phyloP scores from a whole-genome alignment of 2,888 invertebrate genomes.

The Pollenia angustigena region DNA sequence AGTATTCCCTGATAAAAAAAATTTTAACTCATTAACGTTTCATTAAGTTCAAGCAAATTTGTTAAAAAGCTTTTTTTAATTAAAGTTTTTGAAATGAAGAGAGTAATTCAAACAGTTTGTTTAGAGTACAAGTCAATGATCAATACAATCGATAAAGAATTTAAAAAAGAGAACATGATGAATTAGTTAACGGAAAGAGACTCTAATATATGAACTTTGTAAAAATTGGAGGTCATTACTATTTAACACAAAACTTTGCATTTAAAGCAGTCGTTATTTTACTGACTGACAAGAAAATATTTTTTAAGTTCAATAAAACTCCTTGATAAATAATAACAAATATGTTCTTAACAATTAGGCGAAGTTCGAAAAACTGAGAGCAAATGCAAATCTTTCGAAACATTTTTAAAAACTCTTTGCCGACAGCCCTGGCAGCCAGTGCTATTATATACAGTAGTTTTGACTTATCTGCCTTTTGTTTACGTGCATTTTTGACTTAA shows the following conservation, averaged over 20 bases:
- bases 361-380: too few relatives aligned
- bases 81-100: background rate
- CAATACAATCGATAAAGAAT: background rate
- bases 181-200: background rate
- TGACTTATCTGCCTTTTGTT: too few relatives aligned
- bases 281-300: background rate
- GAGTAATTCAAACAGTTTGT: background rate
- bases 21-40: background rate
- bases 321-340: slow-evolving; percentile 6
- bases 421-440: too few relatives aligned
- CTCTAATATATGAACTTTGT: background rate
- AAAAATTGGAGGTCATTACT: slow-evolving; percentile 26
- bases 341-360: background rate
- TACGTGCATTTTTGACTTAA: too few relatives aligned
- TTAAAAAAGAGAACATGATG: background rate
- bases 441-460: too few relatives aligned
- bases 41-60: background rate
- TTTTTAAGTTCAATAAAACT: slow-evolving; percentile 25
- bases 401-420: too few relatives aligned
- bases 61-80: background rate
- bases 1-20: background rate
- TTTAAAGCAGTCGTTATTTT: background rate
- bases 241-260: background rate
- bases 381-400: too few relatives aligned
- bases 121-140: background rate